Conservation (phyloP, 2,113 vertebrate species). For the Diphyllodes magnificus region DNA sequence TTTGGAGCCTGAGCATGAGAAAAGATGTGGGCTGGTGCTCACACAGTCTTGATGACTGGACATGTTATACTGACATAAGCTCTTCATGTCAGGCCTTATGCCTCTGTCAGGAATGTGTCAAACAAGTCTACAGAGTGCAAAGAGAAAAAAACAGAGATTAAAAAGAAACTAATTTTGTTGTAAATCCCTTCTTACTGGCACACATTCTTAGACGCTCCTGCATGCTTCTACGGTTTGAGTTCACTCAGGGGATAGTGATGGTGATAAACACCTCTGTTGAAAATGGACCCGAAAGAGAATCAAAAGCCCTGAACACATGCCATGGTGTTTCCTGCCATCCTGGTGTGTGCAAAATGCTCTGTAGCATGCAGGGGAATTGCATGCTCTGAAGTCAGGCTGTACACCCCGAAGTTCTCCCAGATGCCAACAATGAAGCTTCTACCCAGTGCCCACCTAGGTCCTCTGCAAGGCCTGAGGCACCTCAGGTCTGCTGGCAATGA, state of each 20-base stretch:
- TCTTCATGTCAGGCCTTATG: background rate
- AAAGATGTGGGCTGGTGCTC: background rate
- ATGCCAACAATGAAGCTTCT: background rate
- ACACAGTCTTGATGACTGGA: background rate
- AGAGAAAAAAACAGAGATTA: background rate
- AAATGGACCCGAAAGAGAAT: background rate
- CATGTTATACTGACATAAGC: background rate
- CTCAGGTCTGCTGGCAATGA: background rate
- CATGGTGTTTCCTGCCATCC: background rate
- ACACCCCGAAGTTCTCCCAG: background rate
- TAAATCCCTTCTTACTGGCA: background rate
- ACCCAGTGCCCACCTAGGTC: background rate
- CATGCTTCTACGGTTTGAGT: background rate
- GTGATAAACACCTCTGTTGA: background rate
- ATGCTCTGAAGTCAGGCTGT: fast-evolving
- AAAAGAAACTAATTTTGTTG: background rate
- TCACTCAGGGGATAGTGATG: background rate
- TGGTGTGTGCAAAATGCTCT: background rate
- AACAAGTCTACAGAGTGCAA: background rate
- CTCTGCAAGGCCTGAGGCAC: background rate
- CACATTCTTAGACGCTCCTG: background rate
- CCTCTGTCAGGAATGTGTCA: background rate
- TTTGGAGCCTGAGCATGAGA: background rate
- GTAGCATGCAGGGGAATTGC: background rate
- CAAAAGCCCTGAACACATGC: background rate